These are phyloP conservation scores for Sternarchorhynchus goeldii DNA, from an alignment of 2,797 vertebrate species.

Conservation along the genomic window DNA sequence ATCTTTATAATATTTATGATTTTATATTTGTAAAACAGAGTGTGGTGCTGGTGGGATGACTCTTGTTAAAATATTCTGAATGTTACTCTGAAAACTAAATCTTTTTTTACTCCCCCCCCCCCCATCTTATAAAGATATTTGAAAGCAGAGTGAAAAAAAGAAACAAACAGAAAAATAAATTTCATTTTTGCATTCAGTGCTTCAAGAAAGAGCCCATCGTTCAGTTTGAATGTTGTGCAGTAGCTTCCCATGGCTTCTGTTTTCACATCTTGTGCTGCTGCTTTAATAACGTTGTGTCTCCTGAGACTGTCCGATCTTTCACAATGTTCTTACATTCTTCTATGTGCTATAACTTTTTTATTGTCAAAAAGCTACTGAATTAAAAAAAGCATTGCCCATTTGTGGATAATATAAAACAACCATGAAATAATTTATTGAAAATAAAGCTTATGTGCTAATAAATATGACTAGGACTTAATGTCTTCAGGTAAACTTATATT, in stretches of 20 bases:
- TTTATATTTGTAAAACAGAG: not conserved
- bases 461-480: conserved; percentile 31
- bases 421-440: conserved; percentile 61
- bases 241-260: not conserved
- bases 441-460: conserved; percentile 55
- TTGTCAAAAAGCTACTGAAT: conserved; percentile 51
- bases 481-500: conserved; percentile 4
- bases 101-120: too few species aligned
- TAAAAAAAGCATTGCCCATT: conserved; percentile 37
- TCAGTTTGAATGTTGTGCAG: not conserved
- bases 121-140: not conserved
- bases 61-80: not conserved
- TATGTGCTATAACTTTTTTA: conserved; percentile 13
- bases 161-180: not conserved
- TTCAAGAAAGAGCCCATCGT: not conserved
- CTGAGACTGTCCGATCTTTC: conserved; percentile 23
- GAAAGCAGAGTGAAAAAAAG: not conserved
- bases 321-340: conserved; percentile 30
- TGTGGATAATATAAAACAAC: conserved; percentile 44
- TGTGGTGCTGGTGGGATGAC: not conserved
- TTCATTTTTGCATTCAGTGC: not conserved
- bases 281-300: not conserved
- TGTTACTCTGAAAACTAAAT: not conserved
- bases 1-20: not conserved
- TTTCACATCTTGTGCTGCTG: not conserved